These are phyloP conservation scores for Lochmaea capreae DNA, from an alignment of 2,888 invertebrate genomes.

Conservation along the genomic window DNA sequence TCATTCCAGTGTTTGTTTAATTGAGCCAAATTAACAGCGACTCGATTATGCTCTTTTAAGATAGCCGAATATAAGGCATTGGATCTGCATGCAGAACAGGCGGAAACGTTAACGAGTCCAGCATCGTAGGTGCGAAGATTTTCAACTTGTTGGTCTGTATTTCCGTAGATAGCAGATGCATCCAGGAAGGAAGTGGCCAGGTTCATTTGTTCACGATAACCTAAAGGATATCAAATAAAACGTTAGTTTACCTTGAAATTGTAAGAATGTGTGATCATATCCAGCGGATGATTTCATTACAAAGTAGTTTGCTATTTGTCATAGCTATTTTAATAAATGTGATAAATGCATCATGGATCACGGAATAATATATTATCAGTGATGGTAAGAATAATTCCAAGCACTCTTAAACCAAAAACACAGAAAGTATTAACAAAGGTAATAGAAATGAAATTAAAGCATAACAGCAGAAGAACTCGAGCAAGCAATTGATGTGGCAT, in stretches of 20 bases:
- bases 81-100: slow-evolving; percentile 75
- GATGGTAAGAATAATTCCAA: no score
- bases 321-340: no score
- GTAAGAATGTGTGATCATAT: not conserved
- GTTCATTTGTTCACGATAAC: slow-evolving; percentile 86
- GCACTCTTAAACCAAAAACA: no score
- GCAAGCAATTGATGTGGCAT: no score
- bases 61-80: slow-evolving; percentile 80
- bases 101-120: slow-evolving; percentile 76
- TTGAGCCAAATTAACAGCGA: slow-evolving; percentile 76
- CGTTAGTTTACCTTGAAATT: not conserved
- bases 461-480: no score
- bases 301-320: no score
- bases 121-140: slow-evolving; percentile 77
- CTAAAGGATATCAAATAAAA: slow-evolving; percentile 60
- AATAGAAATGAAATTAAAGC: no score
- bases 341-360: no score
- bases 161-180: slow-evolving; percentile 85
- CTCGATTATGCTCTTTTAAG: slow-evolving; percentile 82
- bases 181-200: slow-evolving; percentile 86
- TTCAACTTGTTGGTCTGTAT: slow-evolving; percentile 77
- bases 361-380: no score
- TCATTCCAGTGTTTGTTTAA: slow-evolving; percentile 86
- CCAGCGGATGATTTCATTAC: not conserved
- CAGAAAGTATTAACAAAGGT: no score